These are phyloP conservation scores for Zaprionus davidi DNA, from an alignment of 1,140 invertebrate species.

Conservation along the genomic window DNA sequence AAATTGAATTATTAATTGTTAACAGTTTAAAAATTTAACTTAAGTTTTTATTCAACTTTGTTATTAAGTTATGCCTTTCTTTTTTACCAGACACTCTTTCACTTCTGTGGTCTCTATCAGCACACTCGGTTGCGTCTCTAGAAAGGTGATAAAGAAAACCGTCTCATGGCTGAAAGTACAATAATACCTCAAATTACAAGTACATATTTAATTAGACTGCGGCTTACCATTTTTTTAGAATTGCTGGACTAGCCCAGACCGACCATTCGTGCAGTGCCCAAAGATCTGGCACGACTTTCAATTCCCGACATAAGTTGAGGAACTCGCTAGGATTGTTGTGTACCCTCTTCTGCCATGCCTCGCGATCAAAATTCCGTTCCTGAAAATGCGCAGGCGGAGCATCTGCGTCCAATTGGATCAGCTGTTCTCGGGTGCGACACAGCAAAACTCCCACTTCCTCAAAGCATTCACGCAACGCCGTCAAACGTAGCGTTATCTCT, in stretches of 20 bases:
- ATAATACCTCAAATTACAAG: background rate
- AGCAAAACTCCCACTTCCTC: constrained; percentile 94
- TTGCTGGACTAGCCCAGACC: constrained; percentile 92
- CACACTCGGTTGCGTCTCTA: constrained; percentile 86
- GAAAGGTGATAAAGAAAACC: constrained; percentile 90
- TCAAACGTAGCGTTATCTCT: constrained; percentile 92
- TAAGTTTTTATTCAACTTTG: background rate
- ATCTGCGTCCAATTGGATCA: constrained; percentile 19
- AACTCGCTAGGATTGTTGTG: constrained; percentile 90
- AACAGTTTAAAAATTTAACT: background rate
- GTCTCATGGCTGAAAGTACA: constrained; percentile 87
- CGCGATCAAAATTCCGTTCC: constrained; percentile 43
- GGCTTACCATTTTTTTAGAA: constrained; percentile 75
- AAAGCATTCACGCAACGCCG: constrained; percentile 95
- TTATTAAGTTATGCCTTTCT: background rate
- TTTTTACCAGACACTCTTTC: constrained; percentile 87
- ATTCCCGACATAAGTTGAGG: constrained; percentile 88
- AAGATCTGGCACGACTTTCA: constrained; percentile 92
- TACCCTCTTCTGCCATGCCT: constrained; percentile 84
- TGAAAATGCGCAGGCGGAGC: constrained; percentile 1
- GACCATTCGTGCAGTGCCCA: constrained; percentile 94
- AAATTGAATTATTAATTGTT: too few species aligned
- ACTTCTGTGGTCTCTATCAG: constrained; percentile 88
- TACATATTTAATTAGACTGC: background rate
- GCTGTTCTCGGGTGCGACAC: constrained; percentile 85